Base-by-base conservation (phyloP, 1,140 invertebrate species). In the Nixonia krombeini region DNA sequence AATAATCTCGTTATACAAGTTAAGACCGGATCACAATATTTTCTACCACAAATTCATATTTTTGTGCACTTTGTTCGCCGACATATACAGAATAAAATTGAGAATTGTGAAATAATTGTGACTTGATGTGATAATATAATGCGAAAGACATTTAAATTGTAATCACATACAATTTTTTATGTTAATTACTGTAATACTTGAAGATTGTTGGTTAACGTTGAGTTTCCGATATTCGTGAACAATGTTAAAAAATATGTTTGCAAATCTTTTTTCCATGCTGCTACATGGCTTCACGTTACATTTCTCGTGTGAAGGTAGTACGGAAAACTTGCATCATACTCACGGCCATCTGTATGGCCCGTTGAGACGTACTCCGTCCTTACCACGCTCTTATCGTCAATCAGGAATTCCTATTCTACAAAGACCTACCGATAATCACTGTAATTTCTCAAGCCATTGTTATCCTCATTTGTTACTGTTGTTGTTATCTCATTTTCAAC, bases 341-440 rank as follows among this genome's bases (percentile, higher is more conserved):
- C 77, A 77, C 69, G 74, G 74, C 72, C 82, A 79, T 45, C 74
- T 72, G 15, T 81, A 82, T 73, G 79, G 86, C 56, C 83, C 82
- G 42, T 79, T 89, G 47, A 87, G 87, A 75, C 85, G 88, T 70
- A 87, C 84, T 63, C 87, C 88, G 65, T 88, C 88, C 53, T 84
- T 89, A 66, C 87, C 88, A 74, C 80, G 87, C 61, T 86, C 82
- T 73, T 88, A 88, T 82, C 86, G 87, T 63, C 87, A 88, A 71
- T 87, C 87, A 79, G 87, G 87, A 74, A 89, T 89, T 74, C 87
- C 87, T 47, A 87, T 89, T 71, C 81, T 88, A 37, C 83, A 85
- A 80, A 83, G 81, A 83, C 81, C 81, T 72, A 83, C 77, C 65
- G 81, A 85, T 61, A 81, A 76, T 78, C 72, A 84, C 71, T 85